Evolutionary conservation across 2,888 invertebrate species (phyloP).

Genomic region (Pycnomerus fuliginosus): DNA sequence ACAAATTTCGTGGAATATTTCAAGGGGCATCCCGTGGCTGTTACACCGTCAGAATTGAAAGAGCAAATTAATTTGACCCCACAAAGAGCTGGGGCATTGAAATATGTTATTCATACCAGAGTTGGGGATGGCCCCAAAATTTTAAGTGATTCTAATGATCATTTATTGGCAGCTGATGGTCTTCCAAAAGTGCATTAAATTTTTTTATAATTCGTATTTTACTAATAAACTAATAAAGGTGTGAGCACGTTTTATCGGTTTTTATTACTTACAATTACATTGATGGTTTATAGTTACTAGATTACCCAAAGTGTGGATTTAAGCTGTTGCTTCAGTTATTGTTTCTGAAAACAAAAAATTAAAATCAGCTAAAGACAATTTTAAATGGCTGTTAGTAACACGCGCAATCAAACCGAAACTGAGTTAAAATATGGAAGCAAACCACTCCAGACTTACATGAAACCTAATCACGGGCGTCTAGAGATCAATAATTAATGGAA

Average conservation of each 20-base stretch:
- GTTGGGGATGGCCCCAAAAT: slow-evolving; percentile 77
- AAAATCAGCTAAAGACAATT: too few species aligned
- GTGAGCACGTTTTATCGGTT: background rate
- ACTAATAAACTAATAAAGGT: slow-evolving; percentile 14
- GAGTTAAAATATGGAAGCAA: too few species aligned
- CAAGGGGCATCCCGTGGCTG: slow-evolving; percentile 55
- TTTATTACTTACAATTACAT: too few species aligned
- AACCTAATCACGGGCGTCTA: slow-evolving; percentile 35
- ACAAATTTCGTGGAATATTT: slow-evolving; percentile 54
- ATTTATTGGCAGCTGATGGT: slow-evolving; percentile 57
- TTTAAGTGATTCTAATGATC: slow-evolving; percentile 50
- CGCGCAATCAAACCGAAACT: too few species aligned
- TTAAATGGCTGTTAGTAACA: too few species aligned
- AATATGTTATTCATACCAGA: slow-evolving; percentile 81
- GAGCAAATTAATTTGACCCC: slow-evolving; percentile 4
- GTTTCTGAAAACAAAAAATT: background rate
- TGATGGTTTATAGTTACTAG: too few species aligned
- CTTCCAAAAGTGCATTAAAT: slow-evolving; percentile 43
- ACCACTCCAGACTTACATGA: slow-evolving; percentile 29
- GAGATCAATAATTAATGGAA: slow-evolving; percentile 18
- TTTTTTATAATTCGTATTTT: slow-evolving; percentile 1
- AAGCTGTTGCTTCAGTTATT: too few species aligned
- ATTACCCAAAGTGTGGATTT: too few species aligned
- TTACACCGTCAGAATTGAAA: too few species aligned
- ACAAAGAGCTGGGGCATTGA: slow-evolving; percentile 59